Evolutionary conservation across 2,113 vertebrate species (phyloP).

Genomic region (Pseudorectes ferrugineus): DNA sequence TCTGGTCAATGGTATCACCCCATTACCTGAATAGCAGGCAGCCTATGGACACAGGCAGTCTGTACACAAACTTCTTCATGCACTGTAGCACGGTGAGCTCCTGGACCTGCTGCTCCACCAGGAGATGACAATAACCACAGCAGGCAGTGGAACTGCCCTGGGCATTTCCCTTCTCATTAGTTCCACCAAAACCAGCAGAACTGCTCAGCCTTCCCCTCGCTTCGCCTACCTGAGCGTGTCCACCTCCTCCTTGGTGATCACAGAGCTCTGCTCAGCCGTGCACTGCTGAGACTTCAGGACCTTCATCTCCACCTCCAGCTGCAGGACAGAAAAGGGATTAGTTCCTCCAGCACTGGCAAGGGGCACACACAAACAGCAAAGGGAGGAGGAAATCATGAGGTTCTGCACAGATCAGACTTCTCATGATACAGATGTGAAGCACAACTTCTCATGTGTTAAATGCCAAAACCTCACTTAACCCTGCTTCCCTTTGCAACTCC

Average conservation of each 20-base stretch:
- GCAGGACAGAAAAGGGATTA: conserved; percentile 4
- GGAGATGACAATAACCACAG: neutral
- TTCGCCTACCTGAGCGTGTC: conserved; percentile 68
- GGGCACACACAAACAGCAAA: neutral
- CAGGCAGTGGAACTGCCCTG: neutral
- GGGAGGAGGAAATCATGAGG: neutral
- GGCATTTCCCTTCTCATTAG: neutral
- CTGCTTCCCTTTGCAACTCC: neutral
- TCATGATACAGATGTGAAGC: rapidly evolving
- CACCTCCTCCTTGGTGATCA: conserved; percentile 67
- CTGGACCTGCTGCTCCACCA: neutral
- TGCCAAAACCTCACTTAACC: neutral
- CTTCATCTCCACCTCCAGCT: conserved; percentile 77
- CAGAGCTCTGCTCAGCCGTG: conserved; percentile 41
- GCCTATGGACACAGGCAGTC: neutral
- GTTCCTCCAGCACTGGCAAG: neutral
- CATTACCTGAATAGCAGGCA: neutral
- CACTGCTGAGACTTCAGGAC: conserved; percentile 67
- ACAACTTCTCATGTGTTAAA: neutral
- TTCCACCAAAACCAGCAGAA: rapidly evolving
- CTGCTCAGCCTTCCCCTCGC: neutral
- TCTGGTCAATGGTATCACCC: neutral
- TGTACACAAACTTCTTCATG: rapidly evolving
- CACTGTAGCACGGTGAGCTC: rapidly evolving
- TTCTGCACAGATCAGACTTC: neutral